Evolutionary conservation across 2,113 vertebrate genomes (phyloP), one percentile per base, ranked within the genome.

Genomic region (Pungitius pungitius): DNA sequence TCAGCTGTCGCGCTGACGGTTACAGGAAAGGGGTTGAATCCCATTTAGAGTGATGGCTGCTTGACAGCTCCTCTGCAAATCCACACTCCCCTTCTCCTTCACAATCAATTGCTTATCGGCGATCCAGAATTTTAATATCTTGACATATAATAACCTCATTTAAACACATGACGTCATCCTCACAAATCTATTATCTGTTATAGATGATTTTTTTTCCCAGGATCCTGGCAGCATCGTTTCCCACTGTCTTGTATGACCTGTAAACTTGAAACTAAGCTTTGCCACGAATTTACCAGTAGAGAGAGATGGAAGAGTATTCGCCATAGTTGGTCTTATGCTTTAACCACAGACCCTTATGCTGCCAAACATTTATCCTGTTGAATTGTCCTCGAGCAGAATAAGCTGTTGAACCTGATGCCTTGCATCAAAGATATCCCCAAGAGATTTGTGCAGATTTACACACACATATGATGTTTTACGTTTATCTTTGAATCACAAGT

Each of bases 21-120:
- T 70, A 71, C 67, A 76, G 65, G 15, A 33, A 70, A 77, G 70
- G 76, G 54, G 73, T 57, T 85, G 78, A 87, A 84, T 84, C 78
- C 81, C 56, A 78, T 55, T 84, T 75, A 54, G 47, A 61, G 49
- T 78, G 81, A 84, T 75, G 77, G 51, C 61, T 76, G 78, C 60
- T 54, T 73, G 79, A 82, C 77, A 86, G 83, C 61, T 65, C 82
- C 56, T 66, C 76, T 40, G 47, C 58, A 75, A 75, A 42, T 78
- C 62, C 56, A 67, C n/a, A 58, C 64, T 18, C 14, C 24, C 12
- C 11, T 20, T 72, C 52, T 24, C 26, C 30, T 45, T 58, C n/a
- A 17, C 24, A 51, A 57, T 66, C 56, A 27, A 20, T 69, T 30
- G 39, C 39, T 42, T 26, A 51, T 49, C 35, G 42, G 39, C 26